Base-by-base conservation (phyloP, 2,797 vertebrate genomes). In the Clamator glandarius region DNA sequence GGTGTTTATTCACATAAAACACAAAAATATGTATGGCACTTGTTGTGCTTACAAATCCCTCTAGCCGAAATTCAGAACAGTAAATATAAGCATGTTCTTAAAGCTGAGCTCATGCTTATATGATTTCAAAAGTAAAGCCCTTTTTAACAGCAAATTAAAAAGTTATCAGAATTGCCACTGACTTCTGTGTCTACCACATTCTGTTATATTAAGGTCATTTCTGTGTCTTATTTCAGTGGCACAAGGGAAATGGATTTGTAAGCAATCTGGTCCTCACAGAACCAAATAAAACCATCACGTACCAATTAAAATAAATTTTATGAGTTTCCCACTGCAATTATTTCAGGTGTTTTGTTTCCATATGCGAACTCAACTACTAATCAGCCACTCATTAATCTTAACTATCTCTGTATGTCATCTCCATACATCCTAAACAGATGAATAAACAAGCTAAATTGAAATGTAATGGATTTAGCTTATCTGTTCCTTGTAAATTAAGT, bases 341-440 rank as follows among this genome's bases (percentile, higher is more conserved):
- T 95, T 96, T 95, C 93, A 76, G 89, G 88, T 86, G 62, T 29
- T 91, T 95, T 90, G 86, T 94, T 95, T 95, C 94, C 91, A 88
- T 91, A 88, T 83, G 70, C 0, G 0, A 86, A 85, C 51, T 87
- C 72, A 80, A 9, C 74, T 81, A 35, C 77, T 95, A 90, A 95
- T 93, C 93, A 93, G 62, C 72, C n/a, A 59, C 44, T 96, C 94
- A 78, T 96, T 96, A 95, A 97, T 96, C 93, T 94, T 93, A 94
- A 93, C 92, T 91, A 93, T 68, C 76, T 88, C 58, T 83, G 73
- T 66, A 54, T 93, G 84, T 70, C 95, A 95, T 89, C 73, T 76
- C 92, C 76, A 67, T 89, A 90, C 69, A 86, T 94, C 80, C 85
- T 92, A 86, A 92, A 88, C 68, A 96, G 79, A 86, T 75, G 87